Evolutionary conservation across 2,113 vertebrate genomes (phyloP).

Genomic region (Terrapene triunguis): DNA sequence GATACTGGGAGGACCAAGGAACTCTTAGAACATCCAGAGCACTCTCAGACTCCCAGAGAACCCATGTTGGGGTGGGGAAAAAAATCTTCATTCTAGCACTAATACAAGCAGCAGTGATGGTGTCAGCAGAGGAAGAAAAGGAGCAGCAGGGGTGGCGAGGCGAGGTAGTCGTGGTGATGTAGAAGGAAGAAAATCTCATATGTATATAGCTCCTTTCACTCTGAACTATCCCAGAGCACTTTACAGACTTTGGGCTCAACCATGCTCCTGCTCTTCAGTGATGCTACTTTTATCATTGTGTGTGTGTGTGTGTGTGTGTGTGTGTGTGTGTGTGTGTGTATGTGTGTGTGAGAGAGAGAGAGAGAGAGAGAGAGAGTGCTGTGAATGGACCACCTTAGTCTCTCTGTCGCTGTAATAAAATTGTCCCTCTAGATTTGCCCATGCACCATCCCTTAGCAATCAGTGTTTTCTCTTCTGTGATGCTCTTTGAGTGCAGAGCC

Average conservation of each 20-base stretch:
- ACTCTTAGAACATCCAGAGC: background rate
- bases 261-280: background rate
- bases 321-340: no score
- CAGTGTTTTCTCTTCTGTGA: slow-evolving; percentile 46
- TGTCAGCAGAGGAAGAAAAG: fast-evolving
- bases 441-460: background rate
- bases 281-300: background rate
- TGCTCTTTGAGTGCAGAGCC: background rate
- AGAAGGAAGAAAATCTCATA: background rate
- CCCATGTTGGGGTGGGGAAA: background rate
- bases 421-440: background rate
- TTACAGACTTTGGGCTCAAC: fast-evolving
- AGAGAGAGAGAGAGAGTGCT: background rate
- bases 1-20: background rate
- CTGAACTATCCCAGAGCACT: background rate
- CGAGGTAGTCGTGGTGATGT: background rate
- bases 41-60: background rate
- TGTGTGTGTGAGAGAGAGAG: no score
- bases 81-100: fast-evolving
- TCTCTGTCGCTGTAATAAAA: background rate
- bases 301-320: background rate
- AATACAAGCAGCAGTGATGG: fast-evolving
- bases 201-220: fast-evolving
- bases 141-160: fast-evolving
- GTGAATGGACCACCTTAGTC: background rate